A percentile compares a stretch with the other conserved stretches of the same genome.
Evolutionary conservation across 2,888 invertebrate species (phyloP).

Genomic region (Pterobdella sp.): DNA sequence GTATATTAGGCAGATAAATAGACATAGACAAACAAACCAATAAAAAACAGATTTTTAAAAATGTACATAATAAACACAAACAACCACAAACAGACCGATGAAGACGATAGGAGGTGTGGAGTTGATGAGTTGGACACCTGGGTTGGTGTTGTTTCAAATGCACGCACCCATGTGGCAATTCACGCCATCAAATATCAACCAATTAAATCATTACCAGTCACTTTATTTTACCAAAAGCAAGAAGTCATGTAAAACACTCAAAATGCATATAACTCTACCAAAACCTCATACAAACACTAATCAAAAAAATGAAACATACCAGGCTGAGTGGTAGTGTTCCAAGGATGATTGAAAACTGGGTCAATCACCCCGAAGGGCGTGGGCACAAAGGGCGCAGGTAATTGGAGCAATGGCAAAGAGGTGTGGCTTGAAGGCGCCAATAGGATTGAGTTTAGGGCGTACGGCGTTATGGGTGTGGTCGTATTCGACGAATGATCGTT

Average conservation of each 20-base stretch:
- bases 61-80: neutral
- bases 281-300: no score
- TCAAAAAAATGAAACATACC: no score
- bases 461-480: neutral
- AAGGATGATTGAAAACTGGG: neutral
- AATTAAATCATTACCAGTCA: no score
- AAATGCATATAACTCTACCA: no score
- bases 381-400: conserved; percentile 11
- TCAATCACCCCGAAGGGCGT: conserved; percentile 10
- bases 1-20: neutral
- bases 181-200: no score
- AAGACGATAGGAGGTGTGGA: neutral
- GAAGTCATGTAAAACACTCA: no score
- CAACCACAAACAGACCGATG: neutral
- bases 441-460: conserved; percentile 18
- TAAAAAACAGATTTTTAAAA: neutral
- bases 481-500: conserved; percentile 18
- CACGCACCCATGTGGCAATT: no score
- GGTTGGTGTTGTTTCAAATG: neutral
- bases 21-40: neutral
- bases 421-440: neutral
- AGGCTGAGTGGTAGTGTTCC: neutral
- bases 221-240: no score
- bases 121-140: conserved; percentile 1
- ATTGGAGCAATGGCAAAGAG: conserved; percentile 15